Evolutionary conservation across 2,888 invertebrate genomes (phyloP), one percentile per base, ranked within the genome.

Genomic region (Eilema depressum): DNA sequence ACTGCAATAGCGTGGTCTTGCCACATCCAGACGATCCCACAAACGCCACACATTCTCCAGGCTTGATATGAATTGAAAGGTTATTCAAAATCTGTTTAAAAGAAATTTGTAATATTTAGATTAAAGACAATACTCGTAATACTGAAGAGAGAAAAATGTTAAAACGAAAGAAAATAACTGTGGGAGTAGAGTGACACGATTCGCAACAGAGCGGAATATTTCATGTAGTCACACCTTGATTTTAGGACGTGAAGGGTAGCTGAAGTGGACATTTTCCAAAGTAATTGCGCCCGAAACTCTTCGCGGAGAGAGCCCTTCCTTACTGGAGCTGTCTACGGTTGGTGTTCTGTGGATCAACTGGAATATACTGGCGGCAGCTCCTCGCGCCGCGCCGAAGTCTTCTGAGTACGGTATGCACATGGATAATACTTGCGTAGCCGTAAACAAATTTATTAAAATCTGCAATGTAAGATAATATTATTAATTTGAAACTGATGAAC

Each of bases 1-100:
- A 91, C 83, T 98, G 98, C 59, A 98, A 91, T 66, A 97, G 96
- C 0, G 98, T 98, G 0, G 97, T 97, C 89, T 98, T 98, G 3
- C 98, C 98, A 87, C 98, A 98, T 0, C 98, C 98, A 12, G 97
- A 97, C 12, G 97, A 96, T 0, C 97, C 97, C 0, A 97, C 97
- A 33, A 98, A 91, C 0, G 97, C 98, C 3, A 98, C 96, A 41
- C 96, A 97, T 88, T 97, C 96, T 0, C 97, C 97, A 1, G 96
- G 91, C 78, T 96, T 96, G 28, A 97, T 95, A 65, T 96, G 95
- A 53, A 97, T 89, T 28, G 96, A 96, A 57, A 97, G 91, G 0
- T 96, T 97, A 87, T 97, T 96, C 0, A 98, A 91, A 47, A 98
- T 96, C 93, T 96, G 87, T 12, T 30, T 3, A 20, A 47, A 26